phyloP scores from a whole-genome alignment of 2,113 vertebrate genomes.

The Bufo gargarizans region DNA sequence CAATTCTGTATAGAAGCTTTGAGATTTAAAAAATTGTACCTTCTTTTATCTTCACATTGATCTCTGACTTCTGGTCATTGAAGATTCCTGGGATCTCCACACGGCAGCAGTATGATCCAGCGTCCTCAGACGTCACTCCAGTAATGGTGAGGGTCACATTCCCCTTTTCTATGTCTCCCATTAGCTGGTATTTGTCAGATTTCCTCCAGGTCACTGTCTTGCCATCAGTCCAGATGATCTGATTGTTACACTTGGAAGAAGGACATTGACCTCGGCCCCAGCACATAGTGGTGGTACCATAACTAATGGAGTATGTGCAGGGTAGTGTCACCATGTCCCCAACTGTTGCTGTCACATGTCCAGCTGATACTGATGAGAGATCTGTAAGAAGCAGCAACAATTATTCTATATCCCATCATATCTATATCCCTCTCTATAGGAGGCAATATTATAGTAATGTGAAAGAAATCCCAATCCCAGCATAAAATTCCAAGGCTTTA shows the following conservation, averaged over 20 bases:
- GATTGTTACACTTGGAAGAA: conserved; percentile 60
- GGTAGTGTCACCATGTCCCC: conserved; percentile 71
- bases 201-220: rapidly evolving
- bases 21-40: neutral
- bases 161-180: conserved; percentile 60
- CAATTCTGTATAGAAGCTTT: too few species aligned
- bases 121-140: conserved; percentile 62
- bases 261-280: conserved; percentile 74
- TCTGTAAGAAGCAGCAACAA: neutral
- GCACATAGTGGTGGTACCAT: conserved; percentile 63
- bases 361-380: neutral
- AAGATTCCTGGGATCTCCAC: conserved; percentile 75
- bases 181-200: conserved; percentile 66
- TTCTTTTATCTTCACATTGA: neutral
- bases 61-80: conserved; percentile 70
- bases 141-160: conserved; percentile 75
- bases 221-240: conserved; percentile 64
- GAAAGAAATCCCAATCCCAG: too few species aligned
- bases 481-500: too few species aligned
- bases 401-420: too few species aligned
- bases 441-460: neutral
- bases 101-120: conserved; percentile 75
- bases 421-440: too few species aligned
- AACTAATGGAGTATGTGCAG: conserved; percentile 62
- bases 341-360: conserved; percentile 52